Evolutionary conservation across 2,797 vertebrate genomes (phyloP), one percentile per base, ranked within the genome.

Genomic region (Valencia hispanica): DNA sequence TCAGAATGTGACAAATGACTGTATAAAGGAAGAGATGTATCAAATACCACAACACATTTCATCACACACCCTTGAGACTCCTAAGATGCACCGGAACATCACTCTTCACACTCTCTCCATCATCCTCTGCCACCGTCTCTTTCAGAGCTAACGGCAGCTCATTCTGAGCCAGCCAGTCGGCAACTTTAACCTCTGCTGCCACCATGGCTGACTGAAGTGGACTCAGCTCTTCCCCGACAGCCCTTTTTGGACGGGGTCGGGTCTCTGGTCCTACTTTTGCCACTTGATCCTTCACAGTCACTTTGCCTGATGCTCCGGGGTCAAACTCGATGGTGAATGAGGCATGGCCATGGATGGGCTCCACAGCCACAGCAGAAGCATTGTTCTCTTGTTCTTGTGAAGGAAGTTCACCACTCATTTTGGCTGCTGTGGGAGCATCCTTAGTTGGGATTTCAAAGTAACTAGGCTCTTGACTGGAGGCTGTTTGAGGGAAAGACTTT

Each of bases 261-360:
- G 96, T 96, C 41, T 99, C 98, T 0, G 95, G 96, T 5, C 94
- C 92, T 70, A 94, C 95, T 86, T 99, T 99, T 10, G 94, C 96
- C 79, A 95, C 95, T 0, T 96, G 95, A 78, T 99, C 97, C 94
- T 97, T 98, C 87, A 96, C 96, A 0, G 96, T 96, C 57, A 95
- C 97, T 94, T 97, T 99, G 55, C 96, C 96, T 14, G 95, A 94
- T 7, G 95, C 95, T 74, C 92, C 94, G 39, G 97, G 96, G 94
- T 98, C 97, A 90, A 99, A 99, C 88, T 98, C 97, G 81, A 99
- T 99, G 78, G 97, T 99, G 95, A 98, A 99, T 74, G 98, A 99
- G 81, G 97, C 97, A 43, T 99, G 98, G 48, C 97, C 97, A 0
- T 91, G 90, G 71, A 68, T 1, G 0, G 91, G 69, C 48, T 94